phyloP scores from a whole-genome alignment of 2,797 vertebrate species.

The Pangasius larnaudii region DNA sequence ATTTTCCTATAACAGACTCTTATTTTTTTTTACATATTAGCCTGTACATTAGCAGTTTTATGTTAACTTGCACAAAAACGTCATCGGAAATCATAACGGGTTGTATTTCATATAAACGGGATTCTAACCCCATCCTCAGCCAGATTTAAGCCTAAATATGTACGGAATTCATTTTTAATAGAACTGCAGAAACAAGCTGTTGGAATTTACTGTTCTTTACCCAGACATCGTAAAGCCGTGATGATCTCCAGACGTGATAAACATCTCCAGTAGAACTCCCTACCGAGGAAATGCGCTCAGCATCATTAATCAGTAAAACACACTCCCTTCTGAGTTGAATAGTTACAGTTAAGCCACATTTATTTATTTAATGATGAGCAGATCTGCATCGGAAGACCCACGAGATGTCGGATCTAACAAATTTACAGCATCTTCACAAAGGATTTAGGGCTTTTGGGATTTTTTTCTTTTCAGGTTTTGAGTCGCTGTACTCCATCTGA shows the following conservation, averaged over 20 bases:
- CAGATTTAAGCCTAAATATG: background rate
- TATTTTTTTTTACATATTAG: background rate
- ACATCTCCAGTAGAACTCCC: slow-evolving; percentile 15
- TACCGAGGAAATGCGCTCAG: background rate
- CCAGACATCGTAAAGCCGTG: background rate
- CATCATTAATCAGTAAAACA: slow-evolving; percentile 15
- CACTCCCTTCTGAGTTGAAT: background rate
- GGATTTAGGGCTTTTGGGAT: background rate
- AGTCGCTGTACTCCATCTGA: background rate
- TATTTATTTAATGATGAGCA: background rate
- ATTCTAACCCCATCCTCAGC: background rate
- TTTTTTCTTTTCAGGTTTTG: background rate
- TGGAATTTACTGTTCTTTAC: background rate
- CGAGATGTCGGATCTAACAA: background rate
- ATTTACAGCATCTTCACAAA: background rate
- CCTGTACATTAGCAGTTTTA: background rate
- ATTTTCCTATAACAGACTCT: background rate
- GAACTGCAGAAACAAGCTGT: background rate
- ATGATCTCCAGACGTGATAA: slow-evolving; percentile 11
- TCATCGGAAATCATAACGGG: background rate
- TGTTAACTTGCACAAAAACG: too few relatives aligned
- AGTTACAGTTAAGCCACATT: background rate
- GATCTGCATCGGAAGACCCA: background rate
- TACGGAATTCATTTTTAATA: background rate
- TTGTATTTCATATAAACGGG: background rate